Percentiles rank a stretch among this genome's conserved stretches.
Conservation (phyloP, 2,888 invertebrate species). For the Plebejus argus region DNA sequence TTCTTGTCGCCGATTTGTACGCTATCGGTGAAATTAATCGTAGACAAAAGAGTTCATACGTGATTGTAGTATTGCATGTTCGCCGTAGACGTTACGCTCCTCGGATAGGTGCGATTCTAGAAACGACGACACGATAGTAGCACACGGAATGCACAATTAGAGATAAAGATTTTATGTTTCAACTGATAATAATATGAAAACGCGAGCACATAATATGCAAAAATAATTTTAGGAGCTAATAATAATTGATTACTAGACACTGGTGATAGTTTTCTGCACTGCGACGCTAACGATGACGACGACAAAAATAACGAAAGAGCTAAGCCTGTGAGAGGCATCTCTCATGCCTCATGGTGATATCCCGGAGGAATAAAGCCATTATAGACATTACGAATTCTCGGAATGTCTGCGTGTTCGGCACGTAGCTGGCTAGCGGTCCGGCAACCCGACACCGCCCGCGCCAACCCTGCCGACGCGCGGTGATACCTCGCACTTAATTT, state of each 20-base stretch:
- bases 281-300: not conserved
- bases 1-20: slow-evolving; percentile 16
- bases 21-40: slow-evolving; percentile 1
- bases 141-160: not conserved
- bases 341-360: not conserved
- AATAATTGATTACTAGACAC: too few species aligned
- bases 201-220: too few species aligned
- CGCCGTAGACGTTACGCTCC: not conserved
- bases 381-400: not conserved
- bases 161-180: not conserved
- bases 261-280: not conserved
- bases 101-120: not conserved
- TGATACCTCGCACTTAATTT: not conserved
- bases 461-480: not conserved
- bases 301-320: not conserved
- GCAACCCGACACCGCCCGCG: not conserved
- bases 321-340: not conserved
- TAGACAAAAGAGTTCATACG: not conserved
- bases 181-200: too few species aligned
- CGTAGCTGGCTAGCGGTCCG: not conserved
- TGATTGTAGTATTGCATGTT: not conserved
- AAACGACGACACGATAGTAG: not conserved
- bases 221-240: not conserved
- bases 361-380: not conserved
- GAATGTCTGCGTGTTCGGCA: not conserved